phyloP scores from a whole-genome alignment of 2,888 invertebrate genomes.

The Camptogramma bilineatum region DNA sequence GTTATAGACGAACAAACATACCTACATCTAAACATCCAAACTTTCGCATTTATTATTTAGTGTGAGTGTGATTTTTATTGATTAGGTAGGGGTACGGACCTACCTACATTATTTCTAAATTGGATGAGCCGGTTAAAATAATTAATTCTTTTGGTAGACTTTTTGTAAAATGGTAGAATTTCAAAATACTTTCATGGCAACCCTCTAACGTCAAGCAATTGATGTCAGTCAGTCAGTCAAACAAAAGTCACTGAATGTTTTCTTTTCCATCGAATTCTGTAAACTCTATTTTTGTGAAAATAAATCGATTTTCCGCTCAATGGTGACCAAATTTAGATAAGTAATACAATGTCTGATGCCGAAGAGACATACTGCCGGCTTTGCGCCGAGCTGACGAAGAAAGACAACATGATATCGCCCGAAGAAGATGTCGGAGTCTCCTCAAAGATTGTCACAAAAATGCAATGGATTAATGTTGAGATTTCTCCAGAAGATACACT shows the following conservation, averaged over 20 bases:
- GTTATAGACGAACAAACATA: too few relatives aligned
- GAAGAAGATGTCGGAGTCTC: constrained; percentile 69
- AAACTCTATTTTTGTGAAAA: constrained; percentile 28
- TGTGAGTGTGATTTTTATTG: too few relatives aligned
- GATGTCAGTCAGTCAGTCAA: constrained; percentile 36
- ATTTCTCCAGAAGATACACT: constrained; percentile 57
- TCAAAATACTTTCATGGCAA: constrained; percentile 6
- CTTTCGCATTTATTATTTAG: too few relatives aligned
- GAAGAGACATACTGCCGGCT: constrained; percentile 72
- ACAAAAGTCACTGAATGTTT: constrained; percentile 32
- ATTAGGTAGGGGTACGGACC: too few relatives aligned
- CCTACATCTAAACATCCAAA: too few relatives aligned
- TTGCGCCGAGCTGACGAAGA: constrained; percentile 74
- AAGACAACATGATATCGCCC: constrained; percentile 64
- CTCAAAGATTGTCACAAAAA: constrained; percentile 70
- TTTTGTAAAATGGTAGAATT: constrained; percentile 10
- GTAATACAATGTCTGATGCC: constrained; percentile 61
- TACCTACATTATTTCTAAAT: too few relatives aligned
- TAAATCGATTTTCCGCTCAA: constrained; percentile 21
- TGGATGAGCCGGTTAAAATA: too few relatives aligned
- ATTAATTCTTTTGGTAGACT: constrained; percentile 2
- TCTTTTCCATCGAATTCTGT: constrained; percentile 23
- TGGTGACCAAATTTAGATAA: constrained; percentile 24
- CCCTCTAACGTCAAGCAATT: constrained; percentile 27
- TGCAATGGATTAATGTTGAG: constrained; percentile 78